Evolutionary conservation across 1,140 invertebrate species (phyloP).

Genomic region (Penaeus chinensis): DNA sequence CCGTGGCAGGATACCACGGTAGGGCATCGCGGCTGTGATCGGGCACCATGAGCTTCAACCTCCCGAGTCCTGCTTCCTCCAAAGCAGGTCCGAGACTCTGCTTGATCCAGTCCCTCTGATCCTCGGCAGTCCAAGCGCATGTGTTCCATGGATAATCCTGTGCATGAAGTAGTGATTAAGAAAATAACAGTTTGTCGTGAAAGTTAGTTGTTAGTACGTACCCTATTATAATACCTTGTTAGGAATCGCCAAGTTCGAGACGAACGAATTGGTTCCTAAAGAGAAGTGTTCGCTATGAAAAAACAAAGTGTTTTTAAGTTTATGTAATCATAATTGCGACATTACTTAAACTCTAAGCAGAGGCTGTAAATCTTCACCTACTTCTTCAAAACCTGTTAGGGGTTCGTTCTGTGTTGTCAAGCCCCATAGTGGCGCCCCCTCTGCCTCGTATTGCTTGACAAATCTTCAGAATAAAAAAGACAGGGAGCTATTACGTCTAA

Average conservation of each 20-base stretch:
- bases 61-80: constrained; percentile 71
- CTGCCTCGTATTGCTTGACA: constrained; percentile 72
- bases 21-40: background rate
- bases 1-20: background rate
- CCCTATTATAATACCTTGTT: too few species aligned
- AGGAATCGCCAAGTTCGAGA: too few species aligned
- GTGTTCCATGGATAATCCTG: constrained; percentile 75
- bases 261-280: too few species aligned
- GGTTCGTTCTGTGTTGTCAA: constrained; percentile 77
- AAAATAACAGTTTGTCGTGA: too few species aligned
- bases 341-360: too few species aligned
- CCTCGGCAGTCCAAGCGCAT: constrained; percentile 79
- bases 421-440: constrained; percentile 74
- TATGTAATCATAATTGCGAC: too few species aligned
- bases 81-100: constrained; percentile 79
- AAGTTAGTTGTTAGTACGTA: too few species aligned
- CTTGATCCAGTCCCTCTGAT: constrained; percentile 70
- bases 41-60: constrained; percentile 70
- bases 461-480: constrained; percentile 69
- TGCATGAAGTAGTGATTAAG: constrained; percentile 39
- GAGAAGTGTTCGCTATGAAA: too few species aligned
- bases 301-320: too few species aligned
- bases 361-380: too few species aligned
- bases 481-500: too few species aligned
- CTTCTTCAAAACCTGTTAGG: constrained; percentile 66